phyloP scores from a whole-genome alignment of 2,888 invertebrate species.

The Hybos culiciformis region DNA sequence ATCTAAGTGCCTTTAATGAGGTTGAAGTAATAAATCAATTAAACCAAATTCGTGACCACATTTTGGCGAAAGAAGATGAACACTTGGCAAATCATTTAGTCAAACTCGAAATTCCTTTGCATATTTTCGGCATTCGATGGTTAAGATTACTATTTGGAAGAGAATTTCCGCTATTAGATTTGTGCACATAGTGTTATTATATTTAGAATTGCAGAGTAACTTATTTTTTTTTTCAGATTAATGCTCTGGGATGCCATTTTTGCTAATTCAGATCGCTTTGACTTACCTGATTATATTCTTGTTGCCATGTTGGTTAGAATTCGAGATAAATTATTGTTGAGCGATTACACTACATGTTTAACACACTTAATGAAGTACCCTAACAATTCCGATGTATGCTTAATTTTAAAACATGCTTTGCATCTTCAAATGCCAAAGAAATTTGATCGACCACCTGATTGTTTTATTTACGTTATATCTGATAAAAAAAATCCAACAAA shows the following conservation, averaged over 20 bases:
- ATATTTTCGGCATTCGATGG: slow-evolving; percentile 80
- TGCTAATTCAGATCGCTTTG: slow-evolving; percentile 46
- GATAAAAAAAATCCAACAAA: background rate
- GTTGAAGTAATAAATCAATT: slow-evolving; percentile 48
- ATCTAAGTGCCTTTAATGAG: slow-evolving; percentile 24
- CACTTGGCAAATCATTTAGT: slow-evolving; percentile 51
- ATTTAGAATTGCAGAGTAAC: too few species aligned
- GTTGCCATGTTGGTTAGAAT: slow-evolving; percentile 65
- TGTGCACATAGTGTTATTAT: too few species aligned
- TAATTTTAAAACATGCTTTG: slow-evolving; percentile 48
- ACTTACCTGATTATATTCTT: slow-evolving; percentile 51
- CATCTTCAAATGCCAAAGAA: slow-evolving; percentile 37
- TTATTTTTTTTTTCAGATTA: too few species aligned
- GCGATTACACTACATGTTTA: slow-evolving; percentile 51
- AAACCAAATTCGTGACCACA: slow-evolving; percentile 46
- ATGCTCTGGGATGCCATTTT: slow-evolving; percentile 75
- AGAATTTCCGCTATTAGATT: slow-evolving; percentile 64
- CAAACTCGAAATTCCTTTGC: slow-evolving; percentile 63
- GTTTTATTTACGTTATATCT: slow-evolving; percentile 24
- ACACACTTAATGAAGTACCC: slow-evolving; percentile 56
- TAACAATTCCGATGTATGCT: slow-evolving; percentile 44
- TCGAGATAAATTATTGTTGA: slow-evolving; percentile 43
- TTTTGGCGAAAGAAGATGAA: slow-evolving; percentile 48
- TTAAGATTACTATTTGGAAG: slow-evolving; percentile 68
- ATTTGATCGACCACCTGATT: slow-evolving; percentile 29